Percentiles rank a stretch among this genome's conserved stretches.
These are phyloP conservation scores for Branchipolynoe longqiensis DNA, from an alignment of 2,888 invertebrate species.

Conservation along the genomic window DNA sequence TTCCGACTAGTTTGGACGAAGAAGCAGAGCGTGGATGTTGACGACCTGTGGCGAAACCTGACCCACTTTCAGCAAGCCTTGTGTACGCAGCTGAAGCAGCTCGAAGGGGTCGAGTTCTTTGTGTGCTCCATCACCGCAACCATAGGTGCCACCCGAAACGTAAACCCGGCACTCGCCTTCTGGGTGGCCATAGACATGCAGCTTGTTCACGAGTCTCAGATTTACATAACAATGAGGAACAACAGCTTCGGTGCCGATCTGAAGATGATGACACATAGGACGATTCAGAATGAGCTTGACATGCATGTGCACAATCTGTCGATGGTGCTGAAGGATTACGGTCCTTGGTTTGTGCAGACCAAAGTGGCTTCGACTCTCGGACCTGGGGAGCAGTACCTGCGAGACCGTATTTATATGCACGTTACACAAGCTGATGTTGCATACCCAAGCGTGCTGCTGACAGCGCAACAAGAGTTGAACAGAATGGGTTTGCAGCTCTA, in stretches of 20 bases:
- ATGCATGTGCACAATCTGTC: constrained; percentile 9
- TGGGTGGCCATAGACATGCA: background rate
- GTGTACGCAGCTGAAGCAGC: background rate
- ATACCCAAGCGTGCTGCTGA: background rate
- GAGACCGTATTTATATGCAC: constrained; percentile 13
- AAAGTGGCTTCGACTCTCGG: background rate
- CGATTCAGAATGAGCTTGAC: constrained; percentile 5
- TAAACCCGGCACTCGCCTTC: constrained; percentile 17
- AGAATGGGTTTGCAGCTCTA: background rate
- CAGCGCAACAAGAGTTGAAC: background rate
- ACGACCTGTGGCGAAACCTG: constrained; percentile 1
- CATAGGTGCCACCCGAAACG: background rate
- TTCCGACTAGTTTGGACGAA: constrained; percentile 31
- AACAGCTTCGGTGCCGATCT: constrained; percentile 28
- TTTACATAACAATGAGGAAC: constrained; percentile 32
- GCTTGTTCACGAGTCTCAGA: constrained; percentile 22
- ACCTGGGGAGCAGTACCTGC: background rate
- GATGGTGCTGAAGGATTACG: constrained; percentile 33
- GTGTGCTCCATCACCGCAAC: constrained; percentile 27
- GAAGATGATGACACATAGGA: constrained; percentile 32
- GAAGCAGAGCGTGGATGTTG: background rate
- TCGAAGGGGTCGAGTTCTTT: constrained; percentile 15
- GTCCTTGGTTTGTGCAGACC: constrained; percentile 16
- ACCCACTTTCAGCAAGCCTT: background rate
- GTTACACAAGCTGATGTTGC: background rate